phyloP scores from a whole-genome alignment of 2,113 vertebrate genomes.

The Tinamus guttatus region DNA sequence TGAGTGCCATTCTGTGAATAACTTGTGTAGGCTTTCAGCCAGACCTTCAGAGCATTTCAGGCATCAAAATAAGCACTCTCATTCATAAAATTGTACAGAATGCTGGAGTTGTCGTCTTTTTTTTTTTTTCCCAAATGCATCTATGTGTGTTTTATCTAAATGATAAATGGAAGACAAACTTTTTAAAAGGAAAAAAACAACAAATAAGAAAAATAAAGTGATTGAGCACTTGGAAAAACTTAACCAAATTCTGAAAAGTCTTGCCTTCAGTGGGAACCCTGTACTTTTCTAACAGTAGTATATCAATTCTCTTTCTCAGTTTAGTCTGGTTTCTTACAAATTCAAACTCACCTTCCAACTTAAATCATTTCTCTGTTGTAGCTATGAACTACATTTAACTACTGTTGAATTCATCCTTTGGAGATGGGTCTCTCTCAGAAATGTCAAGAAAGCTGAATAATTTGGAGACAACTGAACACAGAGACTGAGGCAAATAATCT shows the following conservation, averaged over 20 bases:
- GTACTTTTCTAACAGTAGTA: neutral
- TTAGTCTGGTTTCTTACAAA: neutral
- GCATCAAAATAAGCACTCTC: neutral
- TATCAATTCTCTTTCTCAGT: neutral
- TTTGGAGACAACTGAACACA: neutral
- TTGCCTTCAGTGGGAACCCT: neutral
- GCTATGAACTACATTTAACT: neutral
- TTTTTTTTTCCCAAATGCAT: neutral
- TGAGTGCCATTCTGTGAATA: neutral
- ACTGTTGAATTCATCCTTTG: slow-evolving; percentile 32
- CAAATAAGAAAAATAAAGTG: neutral
- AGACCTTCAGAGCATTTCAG: neutral
- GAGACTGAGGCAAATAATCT: slow-evolving; percentile 3
- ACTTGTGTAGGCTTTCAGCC: neutral
- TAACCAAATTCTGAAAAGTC: neutral
- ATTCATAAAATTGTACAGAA: neutral
- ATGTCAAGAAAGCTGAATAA: slow-evolving; percentile 24
- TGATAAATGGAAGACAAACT: neutral
- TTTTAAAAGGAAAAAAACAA: neutral
- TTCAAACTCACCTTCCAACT: neutral
- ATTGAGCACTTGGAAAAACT: neutral
- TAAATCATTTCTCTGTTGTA: neutral
- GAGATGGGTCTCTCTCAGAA: neutral
- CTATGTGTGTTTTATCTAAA: neutral
- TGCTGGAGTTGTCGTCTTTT: neutral